Conservation (phyloP, 2,113 vertebrate species). For the Crotophaga sulcirostris region DNA sequence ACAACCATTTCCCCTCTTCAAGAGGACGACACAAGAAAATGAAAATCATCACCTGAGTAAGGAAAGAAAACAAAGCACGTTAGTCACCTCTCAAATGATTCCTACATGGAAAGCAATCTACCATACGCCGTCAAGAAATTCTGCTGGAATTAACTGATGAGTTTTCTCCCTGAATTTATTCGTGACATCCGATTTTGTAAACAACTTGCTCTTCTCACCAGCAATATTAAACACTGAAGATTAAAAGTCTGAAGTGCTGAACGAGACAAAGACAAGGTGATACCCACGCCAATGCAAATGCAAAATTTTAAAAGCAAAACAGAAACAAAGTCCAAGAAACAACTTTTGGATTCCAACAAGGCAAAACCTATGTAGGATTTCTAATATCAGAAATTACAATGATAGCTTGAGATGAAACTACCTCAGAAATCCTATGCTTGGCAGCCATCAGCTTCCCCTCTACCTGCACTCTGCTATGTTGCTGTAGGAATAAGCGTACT, state of each 20-base stretch:
- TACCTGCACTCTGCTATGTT: neutral
- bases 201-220: neutral
- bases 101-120: neutral
- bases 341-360: neutral
- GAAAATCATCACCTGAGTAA: conserved; percentile 69
- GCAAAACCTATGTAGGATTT: neutral
- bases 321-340: neutral
- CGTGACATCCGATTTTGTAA: neutral
- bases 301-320: neutral
- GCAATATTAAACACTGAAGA: neutral
- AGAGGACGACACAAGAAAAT: conserved; percentile 17
- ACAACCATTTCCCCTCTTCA: conserved; percentile 72
- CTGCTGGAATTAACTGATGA: neutral
- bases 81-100: neutral
- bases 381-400: neutral
- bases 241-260: neutral
- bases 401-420: neutral
- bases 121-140: neutral
- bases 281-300: neutral
- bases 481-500: neutral
- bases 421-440: neutral
- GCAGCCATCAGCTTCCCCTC: neutral
- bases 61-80: conserved; percentile 1
- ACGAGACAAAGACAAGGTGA: neutral
- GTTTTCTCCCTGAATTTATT: neutral